Evolutionary conservation across 2,797 vertebrate species (phyloP).

Genomic region (Balearica regulorum): DNA sequence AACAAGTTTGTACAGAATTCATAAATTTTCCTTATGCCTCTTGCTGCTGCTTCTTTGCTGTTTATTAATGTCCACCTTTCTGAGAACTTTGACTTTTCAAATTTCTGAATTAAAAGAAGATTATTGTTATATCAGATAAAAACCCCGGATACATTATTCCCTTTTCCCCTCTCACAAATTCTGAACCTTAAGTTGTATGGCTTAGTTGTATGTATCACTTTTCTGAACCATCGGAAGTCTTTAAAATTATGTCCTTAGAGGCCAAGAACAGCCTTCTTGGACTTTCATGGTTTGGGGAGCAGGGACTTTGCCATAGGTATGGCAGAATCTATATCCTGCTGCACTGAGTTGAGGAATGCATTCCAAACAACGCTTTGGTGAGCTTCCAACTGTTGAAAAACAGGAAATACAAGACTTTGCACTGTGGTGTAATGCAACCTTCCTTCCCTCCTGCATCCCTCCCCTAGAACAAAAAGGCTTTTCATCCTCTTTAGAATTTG

Average conservation of each 20-base stretch:
- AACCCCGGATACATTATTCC: neutral
- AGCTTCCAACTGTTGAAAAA: neutral
- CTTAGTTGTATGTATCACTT: fast-evolving
- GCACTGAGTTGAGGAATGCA: neutral
- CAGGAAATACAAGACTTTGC: neutral
- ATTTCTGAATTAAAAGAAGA: neutral
- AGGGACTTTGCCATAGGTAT: neutral
- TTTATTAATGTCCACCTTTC: neutral
- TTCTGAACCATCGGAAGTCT: neutral
- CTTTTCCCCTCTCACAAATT: fast-evolving
- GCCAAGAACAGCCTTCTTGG: neutral
- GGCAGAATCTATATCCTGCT: neutral
- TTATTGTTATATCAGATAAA: neutral
- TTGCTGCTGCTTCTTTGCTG: neutral
- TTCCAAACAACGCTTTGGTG: neutral
- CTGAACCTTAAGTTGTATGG: neutral
- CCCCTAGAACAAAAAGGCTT: neutral
- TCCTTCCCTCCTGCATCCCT: neutral
- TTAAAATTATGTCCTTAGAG: neutral
- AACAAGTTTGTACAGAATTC: neutral
- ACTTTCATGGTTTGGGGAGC: neutral
- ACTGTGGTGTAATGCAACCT: neutral
- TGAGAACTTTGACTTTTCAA: neutral
- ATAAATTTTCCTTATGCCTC: neutral
- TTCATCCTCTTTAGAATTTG: neutral